Evolutionary conservation across 2,888 invertebrate species (phyloP).

Genomic region (Phlogophora meticulosa): DNA sequence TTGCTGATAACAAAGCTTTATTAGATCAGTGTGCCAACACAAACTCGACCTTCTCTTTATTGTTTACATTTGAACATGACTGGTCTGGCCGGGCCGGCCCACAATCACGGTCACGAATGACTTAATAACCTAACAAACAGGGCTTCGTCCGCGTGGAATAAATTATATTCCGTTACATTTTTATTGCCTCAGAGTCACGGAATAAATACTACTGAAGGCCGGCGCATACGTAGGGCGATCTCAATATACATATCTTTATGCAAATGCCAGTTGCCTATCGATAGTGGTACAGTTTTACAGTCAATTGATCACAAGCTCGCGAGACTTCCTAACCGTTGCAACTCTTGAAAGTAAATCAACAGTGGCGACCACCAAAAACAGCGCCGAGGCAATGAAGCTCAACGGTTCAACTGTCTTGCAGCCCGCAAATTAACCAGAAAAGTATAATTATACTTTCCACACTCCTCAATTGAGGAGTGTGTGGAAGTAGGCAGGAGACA

Average conservation of each 20-base stretch:
- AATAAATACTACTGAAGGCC: neutral
- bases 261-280: neutral
- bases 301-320: too few relatives aligned
- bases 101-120: conserved; percentile 44
- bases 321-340: too few relatives aligned
- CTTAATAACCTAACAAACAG: conserved; percentile 40
- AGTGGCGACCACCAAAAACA: too few relatives aligned
- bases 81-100: conserved; percentile 12
- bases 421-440: too few relatives aligned
- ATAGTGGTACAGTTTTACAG: neutral
- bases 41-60: conserved; percentile 23
- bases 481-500: too few relatives aligned
- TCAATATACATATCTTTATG: too few relatives aligned
- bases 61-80: conserved; percentile 37
- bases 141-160: conserved; percentile 35
- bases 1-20: conserved; percentile 19
- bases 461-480: too few relatives aligned
- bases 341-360: too few relatives aligned
- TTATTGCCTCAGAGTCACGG: conserved; percentile 14
- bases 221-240: too few relatives aligned
- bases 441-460: too few relatives aligned
- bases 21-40: conserved; percentile 28
- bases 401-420: too few relatives aligned
- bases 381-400: too few relatives aligned
- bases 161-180: conserved; percentile 31